These are phyloP conservation scores for Mixornis gularis DNA, from an alignment of 2,113 vertebrate genomes.

Conservation along the genomic window DNA sequence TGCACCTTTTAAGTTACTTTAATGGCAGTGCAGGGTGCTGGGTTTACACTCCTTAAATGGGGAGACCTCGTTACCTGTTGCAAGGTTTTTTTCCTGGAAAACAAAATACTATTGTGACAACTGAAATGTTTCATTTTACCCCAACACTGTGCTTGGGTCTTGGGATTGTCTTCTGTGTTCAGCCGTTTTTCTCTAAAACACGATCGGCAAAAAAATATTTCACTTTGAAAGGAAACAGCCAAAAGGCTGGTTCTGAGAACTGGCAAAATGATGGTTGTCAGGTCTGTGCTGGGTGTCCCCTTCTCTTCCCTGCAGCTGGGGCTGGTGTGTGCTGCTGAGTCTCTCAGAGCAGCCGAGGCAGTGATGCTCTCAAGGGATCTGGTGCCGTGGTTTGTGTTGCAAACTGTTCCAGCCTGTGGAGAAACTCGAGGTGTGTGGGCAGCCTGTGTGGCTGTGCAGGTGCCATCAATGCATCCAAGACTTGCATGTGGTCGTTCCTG, in stretches of 20 bases:
- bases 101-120: not conserved
- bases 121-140: not conserved
- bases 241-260: not conserved
- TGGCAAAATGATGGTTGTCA: not conserved
- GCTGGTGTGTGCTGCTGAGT: not conserved
- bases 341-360: not conserved
- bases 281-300: not conserved
- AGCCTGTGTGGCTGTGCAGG: not conserved
- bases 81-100: not conserved
- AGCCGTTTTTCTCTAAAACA: not conserved
- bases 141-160: not conserved
- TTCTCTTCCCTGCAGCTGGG: not conserved
- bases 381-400: accelerated
- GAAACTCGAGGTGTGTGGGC: not conserved
- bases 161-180: not conserved
- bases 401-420: not conserved
- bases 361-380: accelerated
- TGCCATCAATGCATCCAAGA: not conserved
- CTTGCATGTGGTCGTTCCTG: accelerated
- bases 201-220: not conserved
- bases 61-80: not conserved
- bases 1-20: not conserved
- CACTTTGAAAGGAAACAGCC: not conserved
- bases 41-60: not conserved
- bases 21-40: not conserved